These are phyloP conservation scores for Macrochelys suwanniensis DNA, from an alignment of 2,797 vertebrate species.

Conservation along the genomic window DNA sequence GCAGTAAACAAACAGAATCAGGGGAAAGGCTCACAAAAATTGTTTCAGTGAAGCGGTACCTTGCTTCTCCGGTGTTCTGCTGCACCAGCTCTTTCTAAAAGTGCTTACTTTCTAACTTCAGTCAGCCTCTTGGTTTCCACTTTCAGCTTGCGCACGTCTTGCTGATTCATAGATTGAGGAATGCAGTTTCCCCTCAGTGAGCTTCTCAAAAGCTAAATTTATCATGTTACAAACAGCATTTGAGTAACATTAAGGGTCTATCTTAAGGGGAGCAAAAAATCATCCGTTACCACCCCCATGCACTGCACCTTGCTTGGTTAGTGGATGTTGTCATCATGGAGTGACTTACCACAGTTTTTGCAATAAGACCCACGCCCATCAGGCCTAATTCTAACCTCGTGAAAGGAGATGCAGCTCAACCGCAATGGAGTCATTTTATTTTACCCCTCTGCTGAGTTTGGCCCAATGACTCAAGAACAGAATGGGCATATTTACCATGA, in stretches of 20 bases:
- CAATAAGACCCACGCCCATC: neutral
- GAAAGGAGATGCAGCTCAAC: neutral
- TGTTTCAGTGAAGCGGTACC: neutral
- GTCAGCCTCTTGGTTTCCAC: neutral
- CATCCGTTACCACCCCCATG: neutral
- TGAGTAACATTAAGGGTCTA: neutral
- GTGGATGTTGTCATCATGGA: too few relatives aligned
- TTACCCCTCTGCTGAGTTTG: neutral
- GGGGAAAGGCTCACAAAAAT: neutral
- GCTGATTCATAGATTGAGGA: neutral
- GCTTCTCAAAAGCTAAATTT: neutral
- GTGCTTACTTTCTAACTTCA: slow-evolving; percentile 10
- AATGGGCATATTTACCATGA: neutral
- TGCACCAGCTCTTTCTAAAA: slow-evolving; percentile 16
- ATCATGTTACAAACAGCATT: neutral
- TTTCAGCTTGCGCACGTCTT: neutral
- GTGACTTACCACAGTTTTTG: neutral
- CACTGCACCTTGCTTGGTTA: neutral
- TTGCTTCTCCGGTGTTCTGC: neutral
- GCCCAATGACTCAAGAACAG: neutral
- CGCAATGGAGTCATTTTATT: neutral
- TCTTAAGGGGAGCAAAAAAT: too few relatives aligned
- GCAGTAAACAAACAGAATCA: slow-evolving; percentile 23
- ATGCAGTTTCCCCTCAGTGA: neutral
- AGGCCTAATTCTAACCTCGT: neutral